phyloP scores from a whole-genome alignment of 2,113 vertebrate species.

The Brachypteracias leptosomus region DNA sequence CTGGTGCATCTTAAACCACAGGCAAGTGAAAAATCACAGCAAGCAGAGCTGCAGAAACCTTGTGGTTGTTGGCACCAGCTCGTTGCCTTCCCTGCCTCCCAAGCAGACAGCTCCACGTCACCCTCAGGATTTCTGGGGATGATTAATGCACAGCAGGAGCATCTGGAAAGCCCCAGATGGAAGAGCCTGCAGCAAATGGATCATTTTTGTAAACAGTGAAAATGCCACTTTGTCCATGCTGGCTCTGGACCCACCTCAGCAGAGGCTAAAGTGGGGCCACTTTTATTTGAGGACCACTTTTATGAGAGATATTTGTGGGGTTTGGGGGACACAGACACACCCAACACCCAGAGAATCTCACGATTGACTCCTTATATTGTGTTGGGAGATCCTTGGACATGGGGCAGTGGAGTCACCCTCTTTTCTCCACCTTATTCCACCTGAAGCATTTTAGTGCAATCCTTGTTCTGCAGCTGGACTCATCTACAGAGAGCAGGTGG shows the following conservation, averaged over 20 bases:
- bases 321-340: background rate
- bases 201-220: background rate
- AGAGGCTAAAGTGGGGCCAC: accelerated
- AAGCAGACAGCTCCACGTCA: background rate
- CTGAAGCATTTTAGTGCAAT: too few species aligned
- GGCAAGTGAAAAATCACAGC: background rate
- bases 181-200: background rate
- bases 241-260: background rate
- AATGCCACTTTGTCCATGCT: background rate
- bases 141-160: slow-evolving; percentile 28
- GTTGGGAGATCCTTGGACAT: background rate
- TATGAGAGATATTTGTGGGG: background rate
- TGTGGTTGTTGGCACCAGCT: background rate
- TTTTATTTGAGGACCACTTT: background rate
- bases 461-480: background rate
- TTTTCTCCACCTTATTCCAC: background rate
- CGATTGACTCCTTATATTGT: background rate
- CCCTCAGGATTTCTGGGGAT: background rate
- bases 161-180: background rate
- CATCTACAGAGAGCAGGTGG: background rate
- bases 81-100: background rate
- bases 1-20: background rate
- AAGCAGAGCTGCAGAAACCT: accelerated
- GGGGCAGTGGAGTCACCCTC: background rate
- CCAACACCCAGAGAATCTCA: accelerated